Conservation (phyloP, 2,888 invertebrate genomes). For the Standfussiana lucernea region DNA sequence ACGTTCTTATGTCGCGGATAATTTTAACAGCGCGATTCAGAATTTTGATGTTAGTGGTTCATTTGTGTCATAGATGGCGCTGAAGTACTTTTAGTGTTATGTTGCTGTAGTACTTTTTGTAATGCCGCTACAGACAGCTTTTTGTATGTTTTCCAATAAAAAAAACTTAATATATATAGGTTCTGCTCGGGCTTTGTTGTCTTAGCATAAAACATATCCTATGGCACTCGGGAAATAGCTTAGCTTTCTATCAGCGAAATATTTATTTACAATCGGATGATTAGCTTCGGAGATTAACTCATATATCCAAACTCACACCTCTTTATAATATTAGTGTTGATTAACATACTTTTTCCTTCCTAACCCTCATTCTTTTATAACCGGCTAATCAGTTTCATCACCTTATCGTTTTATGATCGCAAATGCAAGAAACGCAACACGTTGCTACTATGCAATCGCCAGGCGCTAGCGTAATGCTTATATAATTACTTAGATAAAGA, state of each 20-base stretch:
- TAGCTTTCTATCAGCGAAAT: background rate
- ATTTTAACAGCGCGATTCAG: too few species aligned
- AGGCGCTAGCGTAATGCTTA: conserved; percentile 11
- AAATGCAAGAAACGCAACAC: conserved; percentile 21
- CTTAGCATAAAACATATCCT: background rate
- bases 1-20: background rate
- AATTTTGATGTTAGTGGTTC: background rate
- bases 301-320: background rate
- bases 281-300: background rate
- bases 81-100: background rate
- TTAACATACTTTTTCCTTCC: background rate
- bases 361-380: background rate
- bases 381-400: background rate
- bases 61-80: background rate
- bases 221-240: background rate
- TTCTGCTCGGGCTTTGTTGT: background rate
- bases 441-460: conserved; percentile 28
- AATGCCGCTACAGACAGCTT: background rate
- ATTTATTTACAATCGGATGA: background rate
- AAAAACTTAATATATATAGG: background rate
- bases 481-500: background rate
- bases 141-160: background rate
- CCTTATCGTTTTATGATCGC: background rate
- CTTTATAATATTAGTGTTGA: background rate
- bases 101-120: too few species aligned